Conservation (phyloP, 2,888 invertebrate genomes). For the Eupithecia subfuscata region DNA sequence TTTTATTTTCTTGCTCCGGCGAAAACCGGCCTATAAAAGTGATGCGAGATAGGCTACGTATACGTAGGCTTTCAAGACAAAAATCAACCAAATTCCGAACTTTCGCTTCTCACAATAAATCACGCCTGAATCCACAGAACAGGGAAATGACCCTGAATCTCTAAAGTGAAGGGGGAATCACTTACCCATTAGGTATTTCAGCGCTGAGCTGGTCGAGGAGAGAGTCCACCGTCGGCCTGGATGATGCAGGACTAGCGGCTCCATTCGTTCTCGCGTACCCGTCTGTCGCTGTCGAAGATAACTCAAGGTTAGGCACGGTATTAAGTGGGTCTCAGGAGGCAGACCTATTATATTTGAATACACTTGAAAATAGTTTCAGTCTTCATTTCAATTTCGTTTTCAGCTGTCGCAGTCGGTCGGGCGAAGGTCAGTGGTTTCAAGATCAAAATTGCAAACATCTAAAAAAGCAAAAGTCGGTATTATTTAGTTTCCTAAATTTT, state of each 20-base stretch:
- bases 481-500: too few relatives aligned
- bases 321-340: not conserved
- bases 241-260: conserved; percentile 75
- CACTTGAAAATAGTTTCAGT: not conserved
- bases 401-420: not conserved
- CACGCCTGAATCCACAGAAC: not conserved
- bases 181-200: conserved; percentile 91
- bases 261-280: conserved; percentile 77
- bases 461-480: not conserved
- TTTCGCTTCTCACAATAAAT: not conserved
- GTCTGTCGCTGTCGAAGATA: conserved; percentile 50
- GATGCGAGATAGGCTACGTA: too few relatives aligned
- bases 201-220: conserved; percentile 94
- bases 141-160: not conserved
- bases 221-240: conserved; percentile 93
- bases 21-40: not conserved
- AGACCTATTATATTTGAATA: not conserved
- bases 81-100: too few relatives aligned
- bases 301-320: not conserved
- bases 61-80: too few relatives aligned
- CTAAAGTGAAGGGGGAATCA: conserved; percentile 16
- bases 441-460: not conserved
- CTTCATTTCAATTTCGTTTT: not conserved
- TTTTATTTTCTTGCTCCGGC: not conserved
- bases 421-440: not conserved